Evolutionary conservation across 2,888 invertebrate genomes (phyloP), one percentile per base, ranked within the genome.

Genomic region (Tetramorium bicarinatum): DNA sequence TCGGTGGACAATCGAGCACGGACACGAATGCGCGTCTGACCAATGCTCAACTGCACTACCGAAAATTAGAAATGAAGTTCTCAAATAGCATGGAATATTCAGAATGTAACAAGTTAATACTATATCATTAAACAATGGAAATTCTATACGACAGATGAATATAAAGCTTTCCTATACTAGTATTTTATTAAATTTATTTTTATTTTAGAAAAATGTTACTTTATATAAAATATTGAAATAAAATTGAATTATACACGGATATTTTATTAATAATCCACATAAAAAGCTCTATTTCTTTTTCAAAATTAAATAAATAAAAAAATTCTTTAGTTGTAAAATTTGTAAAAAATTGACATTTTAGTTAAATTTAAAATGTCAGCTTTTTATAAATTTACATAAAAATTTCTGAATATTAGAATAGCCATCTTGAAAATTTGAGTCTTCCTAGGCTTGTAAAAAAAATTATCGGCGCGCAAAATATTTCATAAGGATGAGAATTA

Each of bases 11-110:
- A 21, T 64, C 18, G 13, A 41, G 7, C 56, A 34, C 15, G 56
- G 29, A 62, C 34, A 62, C n/a, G 21, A 52, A 69, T 25, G n/a
- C 38, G 29, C 21, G 38, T 41, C 62, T 44, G 62, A 62, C 41
- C 77, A 44, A 41, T 52, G 49, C 38, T 49, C 49, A 9, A 49
- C 49, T 81, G 49, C 38, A 52, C 62, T 29, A 75, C 61, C 18
- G 62, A 49, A 81, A 62, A 81, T 81, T 62, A 76, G 44, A 18
- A 76, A 52, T 61, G 8, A 75, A 44, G 11, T 47, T 62, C 38
- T 41, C 25, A 52, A 62, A 77, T 25, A 2, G 13, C 9, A 47
- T 29, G 13, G 21, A 21, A 79, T 47, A 47, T 47, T 47, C 21
- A 7, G 9, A 13, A 15, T 41, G 1, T 13, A 69, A 56, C 41